Percentiles rank a stretch among this genome's conserved stretches.
Evolutionary conservation across 2,888 invertebrate genomes (phyloP).

Genomic region (Drosophila mercatorum): DNA sequence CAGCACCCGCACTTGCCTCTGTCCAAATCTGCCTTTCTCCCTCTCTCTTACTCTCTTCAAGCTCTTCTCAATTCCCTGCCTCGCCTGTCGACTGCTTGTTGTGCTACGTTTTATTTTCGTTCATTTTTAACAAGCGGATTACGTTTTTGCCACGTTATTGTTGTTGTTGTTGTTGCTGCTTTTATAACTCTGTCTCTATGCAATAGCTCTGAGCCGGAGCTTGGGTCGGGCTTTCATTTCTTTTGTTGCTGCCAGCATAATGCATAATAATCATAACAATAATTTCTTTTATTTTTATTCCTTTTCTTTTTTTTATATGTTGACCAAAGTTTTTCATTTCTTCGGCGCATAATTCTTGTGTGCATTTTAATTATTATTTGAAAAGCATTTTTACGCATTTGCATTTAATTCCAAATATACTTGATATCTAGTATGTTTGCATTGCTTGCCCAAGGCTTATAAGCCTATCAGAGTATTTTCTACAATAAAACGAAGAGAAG

Average conservation of each 20-base stretch:
- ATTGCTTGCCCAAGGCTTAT: not conserved
- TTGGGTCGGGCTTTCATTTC: conserved; percentile 52
- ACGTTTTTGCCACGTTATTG: conserved; percentile 54
- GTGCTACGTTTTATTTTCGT: conserved; percentile 64
- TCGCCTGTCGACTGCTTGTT: conserved; percentile 28
- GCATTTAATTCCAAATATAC: conserved; percentile 22
- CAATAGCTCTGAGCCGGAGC: conserved; percentile 58
- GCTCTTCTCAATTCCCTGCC: not conserved
- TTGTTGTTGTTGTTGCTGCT: conserved; percentile 33
- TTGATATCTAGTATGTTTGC: not conserved
- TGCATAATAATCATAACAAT: conserved; percentile 73
- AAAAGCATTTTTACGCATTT: conserved; percentile 54
- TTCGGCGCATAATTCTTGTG: conserved; percentile 53
- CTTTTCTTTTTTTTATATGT: conserved; percentile 44
- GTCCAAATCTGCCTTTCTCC: not conserved
- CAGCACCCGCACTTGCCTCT: conserved; percentile 27
- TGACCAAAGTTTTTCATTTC: conserved; percentile 36
- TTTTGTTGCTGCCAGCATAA: conserved; percentile 60
- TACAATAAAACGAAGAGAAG: not conserved
- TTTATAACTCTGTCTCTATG: conserved; percentile 58
- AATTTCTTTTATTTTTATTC: conserved; percentile 71
- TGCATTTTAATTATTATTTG: conserved; percentile 69
- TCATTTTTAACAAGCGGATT: conserved; percentile 79
- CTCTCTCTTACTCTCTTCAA: not conserved
- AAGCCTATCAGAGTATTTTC: not conserved